Evolutionary conservation across 1,140 invertebrate genomes (phyloP).

Genomic region (Vanessa atalanta): DNA sequence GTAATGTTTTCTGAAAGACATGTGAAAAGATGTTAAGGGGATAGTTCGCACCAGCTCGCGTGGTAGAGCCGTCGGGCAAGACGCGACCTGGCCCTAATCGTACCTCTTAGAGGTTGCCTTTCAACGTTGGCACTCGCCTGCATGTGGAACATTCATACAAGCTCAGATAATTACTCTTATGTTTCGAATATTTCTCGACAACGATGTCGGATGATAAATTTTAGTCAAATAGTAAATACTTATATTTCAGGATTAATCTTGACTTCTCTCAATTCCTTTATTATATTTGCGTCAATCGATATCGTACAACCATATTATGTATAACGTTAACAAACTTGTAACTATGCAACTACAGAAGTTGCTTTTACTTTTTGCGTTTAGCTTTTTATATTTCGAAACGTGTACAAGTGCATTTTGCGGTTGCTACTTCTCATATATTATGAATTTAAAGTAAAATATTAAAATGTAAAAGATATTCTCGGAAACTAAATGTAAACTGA

Average conservation of each 20-base stretch:
- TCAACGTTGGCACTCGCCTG: neutral
- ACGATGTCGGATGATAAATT: neutral
- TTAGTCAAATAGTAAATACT: no score
- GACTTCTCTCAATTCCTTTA: no score
- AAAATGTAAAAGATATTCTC: neutral
- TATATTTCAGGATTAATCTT: no score
- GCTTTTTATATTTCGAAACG: no score
- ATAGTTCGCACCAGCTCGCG: constrained; percentile 11
- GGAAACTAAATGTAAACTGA: neutral
- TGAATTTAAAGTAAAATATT: neutral
- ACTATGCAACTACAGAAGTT: no score
- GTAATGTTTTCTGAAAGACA: constrained; percentile 27
- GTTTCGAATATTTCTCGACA: neutral
- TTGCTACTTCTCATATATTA: no score
- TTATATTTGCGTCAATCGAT: no score
- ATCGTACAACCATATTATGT: no score
- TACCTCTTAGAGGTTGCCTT: constrained; percentile 4
- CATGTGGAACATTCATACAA: constrained; percentile 1
- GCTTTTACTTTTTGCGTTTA: no score
- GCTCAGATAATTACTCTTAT: neutral
- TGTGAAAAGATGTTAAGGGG: constrained; percentile 32
- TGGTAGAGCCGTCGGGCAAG: constrained; percentile 10
- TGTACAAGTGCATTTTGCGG: no score
- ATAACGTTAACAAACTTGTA: no score
- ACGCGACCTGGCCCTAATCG: constrained; percentile 29